Evolutionary conservation across 2,797 vertebrate species (phyloP).

Genomic region (Tamandua tetradactyla): DNA sequence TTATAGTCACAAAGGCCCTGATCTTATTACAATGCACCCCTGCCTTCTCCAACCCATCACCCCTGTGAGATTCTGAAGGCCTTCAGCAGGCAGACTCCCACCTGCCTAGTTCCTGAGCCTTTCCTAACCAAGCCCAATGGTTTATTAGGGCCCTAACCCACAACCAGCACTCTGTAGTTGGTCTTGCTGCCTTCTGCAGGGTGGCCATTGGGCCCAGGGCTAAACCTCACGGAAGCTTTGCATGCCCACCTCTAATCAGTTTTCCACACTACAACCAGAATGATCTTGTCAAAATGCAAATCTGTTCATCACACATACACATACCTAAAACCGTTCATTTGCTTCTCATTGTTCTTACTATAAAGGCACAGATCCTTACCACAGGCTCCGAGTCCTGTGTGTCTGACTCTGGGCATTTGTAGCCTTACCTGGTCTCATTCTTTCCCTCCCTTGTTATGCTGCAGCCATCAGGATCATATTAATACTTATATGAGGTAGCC

Average conservation of each 20-base stretch:
- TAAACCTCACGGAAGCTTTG: not conserved
- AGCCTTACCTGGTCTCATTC: not conserved
- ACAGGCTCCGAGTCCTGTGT: not conserved
- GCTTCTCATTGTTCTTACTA: not conserved
- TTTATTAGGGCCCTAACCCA: not conserved
- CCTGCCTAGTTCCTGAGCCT: not conserved
- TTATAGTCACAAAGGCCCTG: not conserved
- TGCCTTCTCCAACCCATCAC: not conserved
- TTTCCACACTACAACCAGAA: not conserved
- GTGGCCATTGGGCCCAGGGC: not conserved
- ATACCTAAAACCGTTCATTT: conserved; percentile 1
- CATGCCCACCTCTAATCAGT: not conserved
- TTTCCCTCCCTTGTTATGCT: not conserved
- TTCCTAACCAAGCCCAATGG: not conserved
- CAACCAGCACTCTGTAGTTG: not conserved
- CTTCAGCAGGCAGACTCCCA: not conserved
- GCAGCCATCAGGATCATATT: not conserved
- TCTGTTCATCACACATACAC: conserved; percentile 33
- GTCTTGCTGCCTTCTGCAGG: not conserved
- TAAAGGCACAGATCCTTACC: not conserved
- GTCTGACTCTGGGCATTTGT: not conserved
- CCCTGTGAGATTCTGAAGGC: not conserved
- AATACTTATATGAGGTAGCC: not conserved
- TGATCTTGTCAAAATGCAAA: conserved; percentile 62
- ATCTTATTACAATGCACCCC: not conserved